Evolutionary conservation across 1,140 invertebrate genomes (phyloP), one percentile per base, ranked within the genome.

Genomic region (Oncopeltus fasciatus): DNA sequence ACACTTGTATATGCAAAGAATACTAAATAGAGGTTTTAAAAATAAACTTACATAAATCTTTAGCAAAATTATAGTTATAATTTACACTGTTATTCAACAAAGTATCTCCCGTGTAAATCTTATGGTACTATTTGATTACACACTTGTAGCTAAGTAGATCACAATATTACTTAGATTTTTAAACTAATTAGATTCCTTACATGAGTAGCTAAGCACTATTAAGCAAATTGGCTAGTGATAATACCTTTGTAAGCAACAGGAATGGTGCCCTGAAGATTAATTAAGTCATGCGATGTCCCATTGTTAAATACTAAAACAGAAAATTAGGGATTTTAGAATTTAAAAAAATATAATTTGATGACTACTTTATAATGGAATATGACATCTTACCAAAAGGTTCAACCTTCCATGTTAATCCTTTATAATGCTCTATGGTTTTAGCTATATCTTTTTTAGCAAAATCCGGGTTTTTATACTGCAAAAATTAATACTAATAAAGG

Each of bases 261-360:
- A 71, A 98, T 92, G 16, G 94, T 98, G 57, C 95, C 95, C 71
- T 84, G 80, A 16, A 98, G 76, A 72, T 87, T 87, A 12, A 95
- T 74, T 59, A 97, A 76, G 62, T 93, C 85, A 74, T 87, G 90
- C 60, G 78, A 75, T 16, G 77, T 80, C 38, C 94, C 93, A 85
- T 95, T 88, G 73, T 92, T 92, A 72, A 95, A 95, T 27, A 90
- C 91, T 90, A 77, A 71, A 69, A 49, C 18, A 5, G 9, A 49
- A 9, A 49, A 20, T 9, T 49, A n/a, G 18, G 47, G 18, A 9
- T 9, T 9, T 5, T 20, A 24, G 18, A 24, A 49, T 20, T 20
- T 49, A 49, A 49, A 49, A 49, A n/a, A 49, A 49, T 49, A 9
- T 49, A 49, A 9, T 49, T 49, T 24, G 18, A 24, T 49, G 18